Percentiles rank a stretch among this genome's conserved stretches.
These are phyloP conservation scores for Trichonephila clavipes DNA, from an alignment of 1,140 invertebrate species.

Conservation along the genomic window DNA sequence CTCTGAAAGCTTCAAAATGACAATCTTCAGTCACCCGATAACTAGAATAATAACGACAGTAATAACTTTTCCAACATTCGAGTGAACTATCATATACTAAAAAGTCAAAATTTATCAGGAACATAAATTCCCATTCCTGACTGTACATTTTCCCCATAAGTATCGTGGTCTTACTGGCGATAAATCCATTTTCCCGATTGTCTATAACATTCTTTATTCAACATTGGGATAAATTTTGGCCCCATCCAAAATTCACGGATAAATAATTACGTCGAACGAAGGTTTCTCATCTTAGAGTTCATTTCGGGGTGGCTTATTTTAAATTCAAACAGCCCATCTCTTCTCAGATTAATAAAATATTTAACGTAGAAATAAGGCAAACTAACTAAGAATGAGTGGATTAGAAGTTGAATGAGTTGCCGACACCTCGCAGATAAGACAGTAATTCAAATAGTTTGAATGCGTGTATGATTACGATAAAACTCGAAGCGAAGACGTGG, in stretches of 20 bases:
- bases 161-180: not conserved
- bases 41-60: not conserved
- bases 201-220: slow-evolving; percentile 5
- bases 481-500: too few relatives aligned
- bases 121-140: not conserved
- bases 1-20: not conserved
- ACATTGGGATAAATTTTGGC: not conserved
- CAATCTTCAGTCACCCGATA: slow-evolving; percentile 1
- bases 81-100: slow-evolving; percentile 22
- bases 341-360: not conserved
- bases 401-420: not conserved
- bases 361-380: not conserved
- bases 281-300: too few relatives aligned
- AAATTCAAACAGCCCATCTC: not conserved
- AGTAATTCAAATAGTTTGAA: too few relatives aligned
- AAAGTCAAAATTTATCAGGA: slow-evolving; percentile 6
- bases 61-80: slow-evolving; percentile 18
- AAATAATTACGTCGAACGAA: not conserved
- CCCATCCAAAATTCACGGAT: not conserved
- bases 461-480: too few relatives aligned
- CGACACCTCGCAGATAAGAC: too few relatives aligned
- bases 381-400: not conserved
- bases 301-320: not conserved
- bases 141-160: not conserved
- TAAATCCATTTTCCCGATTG: not conserved